Evolutionary conservation across 1,140 invertebrate genomes (phyloP).

Genomic region (Drosophila pachea): DNA sequence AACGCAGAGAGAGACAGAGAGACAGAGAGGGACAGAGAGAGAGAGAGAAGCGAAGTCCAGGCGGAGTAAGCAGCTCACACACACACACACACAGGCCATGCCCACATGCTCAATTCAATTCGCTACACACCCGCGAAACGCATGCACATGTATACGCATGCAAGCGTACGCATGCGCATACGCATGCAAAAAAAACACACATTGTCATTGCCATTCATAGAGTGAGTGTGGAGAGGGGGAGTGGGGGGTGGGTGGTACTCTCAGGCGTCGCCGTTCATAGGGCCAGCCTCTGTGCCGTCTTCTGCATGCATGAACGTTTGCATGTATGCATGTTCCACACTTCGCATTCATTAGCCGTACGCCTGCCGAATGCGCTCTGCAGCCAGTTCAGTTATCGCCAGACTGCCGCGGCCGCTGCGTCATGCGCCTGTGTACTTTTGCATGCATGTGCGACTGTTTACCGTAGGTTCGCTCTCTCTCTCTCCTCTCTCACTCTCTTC

Average conservation of each 20-base stretch:
- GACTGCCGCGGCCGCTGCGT: background rate
- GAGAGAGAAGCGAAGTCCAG: conserved; percentile 33
- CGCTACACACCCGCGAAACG: background rate
- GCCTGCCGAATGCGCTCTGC: conserved; percentile 47
- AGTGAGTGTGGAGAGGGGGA: too few species aligned
- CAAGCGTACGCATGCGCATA: background rate
- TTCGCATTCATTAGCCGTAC: conserved; percentile 70
- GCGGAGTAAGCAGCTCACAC: conserved; percentile 7
- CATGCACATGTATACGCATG: background rate
- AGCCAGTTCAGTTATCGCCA: background rate
- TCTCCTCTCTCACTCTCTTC: conserved; percentile 28
- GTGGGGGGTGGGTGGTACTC: too few species aligned
- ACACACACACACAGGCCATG: conserved; percentile 5
- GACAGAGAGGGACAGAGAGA: too few species aligned
- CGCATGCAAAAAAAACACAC: too few species aligned
- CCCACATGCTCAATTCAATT: background rate
- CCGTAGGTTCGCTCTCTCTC: conserved; percentile 8
- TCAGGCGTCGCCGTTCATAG: background rate
- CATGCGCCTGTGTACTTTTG: conserved; percentile 55
- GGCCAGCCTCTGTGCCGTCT: background rate
- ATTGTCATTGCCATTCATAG: too few species aligned
- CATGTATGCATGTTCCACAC: conserved; percentile 1
- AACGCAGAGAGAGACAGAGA: too few species aligned
- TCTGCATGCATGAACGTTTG: too few species aligned
- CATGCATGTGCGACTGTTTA: conserved; percentile 48